These are phyloP conservation scores for Drosophila vallismaia DNA, from an alignment of 2,888 invertebrate genomes.

Conservation along the genomic window DNA sequence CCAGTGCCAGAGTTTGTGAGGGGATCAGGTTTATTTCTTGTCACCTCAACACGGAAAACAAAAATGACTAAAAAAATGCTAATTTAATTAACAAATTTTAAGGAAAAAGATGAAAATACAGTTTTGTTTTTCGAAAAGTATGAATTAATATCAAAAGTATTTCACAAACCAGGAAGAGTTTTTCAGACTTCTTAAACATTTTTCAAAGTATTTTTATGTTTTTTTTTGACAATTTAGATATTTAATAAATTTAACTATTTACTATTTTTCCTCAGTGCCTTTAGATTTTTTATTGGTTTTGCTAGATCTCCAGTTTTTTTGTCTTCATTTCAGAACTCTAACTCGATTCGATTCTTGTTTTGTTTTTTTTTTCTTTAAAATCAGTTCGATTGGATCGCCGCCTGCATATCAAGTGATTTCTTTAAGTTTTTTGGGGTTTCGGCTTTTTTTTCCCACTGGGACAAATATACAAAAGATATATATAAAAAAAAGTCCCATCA, in stretches of 20 bases:
- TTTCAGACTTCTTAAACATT: too few relatives aligned
- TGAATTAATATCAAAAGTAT: too few relatives aligned
- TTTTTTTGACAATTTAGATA: too few relatives aligned
- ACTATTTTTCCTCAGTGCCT: neutral
- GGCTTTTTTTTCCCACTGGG: neutral
- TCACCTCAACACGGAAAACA: slow-evolving; percentile 4
- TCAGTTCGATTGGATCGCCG: slow-evolving; percentile 16
- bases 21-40: slow-evolving; percentile 28
- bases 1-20: neutral
- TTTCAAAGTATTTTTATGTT: too few relatives aligned
- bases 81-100: neutral
- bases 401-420: slow-evolving; percentile 61
- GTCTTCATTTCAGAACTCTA: slow-evolving; percentile 9
- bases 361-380: slow-evolving; percentile 5
- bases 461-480: neutral
- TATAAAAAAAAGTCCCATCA: slow-evolving; percentile 3
- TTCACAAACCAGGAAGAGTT: too few relatives aligned
- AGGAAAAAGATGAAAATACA: too few relatives aligned
- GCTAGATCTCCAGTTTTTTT: slow-evolving; percentile 1
- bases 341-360: slow-evolving; percentile 28
- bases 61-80: neutral
- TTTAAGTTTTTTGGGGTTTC: slow-evolving; percentile 15
- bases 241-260: neutral
- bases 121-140: too few relatives aligned
- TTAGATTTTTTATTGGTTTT: slow-evolving; percentile 22